Evolutionary conservation across 2,797 vertebrate genomes (phyloP).

Genomic region (Phataginus tricuspis): DNA sequence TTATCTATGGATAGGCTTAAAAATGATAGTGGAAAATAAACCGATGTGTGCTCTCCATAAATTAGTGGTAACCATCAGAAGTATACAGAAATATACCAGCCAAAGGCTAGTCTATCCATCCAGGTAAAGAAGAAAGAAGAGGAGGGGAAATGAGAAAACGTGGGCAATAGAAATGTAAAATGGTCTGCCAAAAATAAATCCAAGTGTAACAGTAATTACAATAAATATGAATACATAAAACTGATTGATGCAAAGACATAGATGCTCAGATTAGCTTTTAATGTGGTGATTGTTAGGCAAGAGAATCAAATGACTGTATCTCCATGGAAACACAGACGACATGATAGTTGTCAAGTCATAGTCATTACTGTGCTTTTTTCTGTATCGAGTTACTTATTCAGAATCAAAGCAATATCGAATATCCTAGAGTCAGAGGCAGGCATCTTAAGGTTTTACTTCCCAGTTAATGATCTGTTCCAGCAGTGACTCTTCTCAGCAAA

Average conservation of each 20-base stretch:
- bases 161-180: neutral
- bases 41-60: neutral
- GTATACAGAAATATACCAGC: neutral
- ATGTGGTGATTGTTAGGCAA: neutral
- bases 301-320: neutral
- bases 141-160: neutral
- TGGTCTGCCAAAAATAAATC: neutral
- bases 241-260: neutral
- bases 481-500: neutral
- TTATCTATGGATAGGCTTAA: neutral
- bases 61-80: neutral
- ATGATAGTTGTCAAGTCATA: neutral
- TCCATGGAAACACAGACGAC: neutral
- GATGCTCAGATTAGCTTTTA: constrained; percentile 13
- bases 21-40: neutral
- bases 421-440: neutral
- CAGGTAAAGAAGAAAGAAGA: neutral
- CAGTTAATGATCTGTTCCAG: neutral
- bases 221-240: neutral
- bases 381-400: constrained; percentile 19
- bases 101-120: neutral
- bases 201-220: neutral
- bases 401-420: constrained; percentile 10
- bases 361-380: neutral
- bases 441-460: neutral